Conservation (phyloP, 2,888 invertebrate species). For the Atherix ibis region DNA sequence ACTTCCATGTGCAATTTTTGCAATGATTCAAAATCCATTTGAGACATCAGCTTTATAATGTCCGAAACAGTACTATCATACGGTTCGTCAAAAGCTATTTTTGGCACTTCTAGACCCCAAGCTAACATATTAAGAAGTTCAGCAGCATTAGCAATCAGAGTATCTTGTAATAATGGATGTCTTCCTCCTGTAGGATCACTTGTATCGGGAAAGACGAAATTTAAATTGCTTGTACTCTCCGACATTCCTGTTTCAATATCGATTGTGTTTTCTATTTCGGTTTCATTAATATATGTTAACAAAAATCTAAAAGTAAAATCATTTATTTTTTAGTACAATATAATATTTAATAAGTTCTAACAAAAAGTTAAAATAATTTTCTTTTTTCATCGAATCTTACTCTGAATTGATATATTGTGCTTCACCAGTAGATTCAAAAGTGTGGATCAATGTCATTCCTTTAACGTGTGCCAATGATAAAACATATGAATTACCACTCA, state of each 20-base stretch:
- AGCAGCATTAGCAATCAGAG: slow-evolving; percentile 22
- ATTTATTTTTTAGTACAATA: slow-evolving; percentile 2
- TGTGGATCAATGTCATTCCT: slow-evolving; percentile 30
- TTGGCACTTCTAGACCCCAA: slow-evolving; percentile 27
- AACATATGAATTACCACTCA: slow-evolving; percentile 28
- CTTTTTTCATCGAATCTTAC: slow-evolving; percentile 15
- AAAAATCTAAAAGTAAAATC: slow-evolving; percentile 17
- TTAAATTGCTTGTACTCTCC: slow-evolving; percentile 20
- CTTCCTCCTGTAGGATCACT: slow-evolving; percentile 31
- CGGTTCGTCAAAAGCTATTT: slow-evolving; percentile 30
- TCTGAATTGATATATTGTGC: slow-evolving; percentile 31
- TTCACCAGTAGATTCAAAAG: slow-evolving; percentile 32
- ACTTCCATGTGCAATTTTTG: slow-evolving; percentile 39
- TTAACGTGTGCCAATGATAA: slow-evolving; percentile 28
- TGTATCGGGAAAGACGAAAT: slow-evolving; percentile 21
- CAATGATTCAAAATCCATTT: slow-evolving; percentile 29
- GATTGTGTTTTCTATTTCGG: slow-evolving; percentile 28
- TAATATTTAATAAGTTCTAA: background rate
- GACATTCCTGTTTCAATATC: slow-evolving; percentile 31
- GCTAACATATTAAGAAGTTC: slow-evolving; percentile 25
- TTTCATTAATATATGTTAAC: slow-evolving; percentile 26
- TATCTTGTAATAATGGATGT: slow-evolving; percentile 26
- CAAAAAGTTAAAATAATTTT: slow-evolving; percentile 1
- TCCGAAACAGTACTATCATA: slow-evolving; percentile 30
- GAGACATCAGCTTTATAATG: slow-evolving; percentile 26